Evolutionary conservation across 1,140 invertebrate species (phyloP).

Genomic region (Caenorhabditis tropicalis): DNA sequence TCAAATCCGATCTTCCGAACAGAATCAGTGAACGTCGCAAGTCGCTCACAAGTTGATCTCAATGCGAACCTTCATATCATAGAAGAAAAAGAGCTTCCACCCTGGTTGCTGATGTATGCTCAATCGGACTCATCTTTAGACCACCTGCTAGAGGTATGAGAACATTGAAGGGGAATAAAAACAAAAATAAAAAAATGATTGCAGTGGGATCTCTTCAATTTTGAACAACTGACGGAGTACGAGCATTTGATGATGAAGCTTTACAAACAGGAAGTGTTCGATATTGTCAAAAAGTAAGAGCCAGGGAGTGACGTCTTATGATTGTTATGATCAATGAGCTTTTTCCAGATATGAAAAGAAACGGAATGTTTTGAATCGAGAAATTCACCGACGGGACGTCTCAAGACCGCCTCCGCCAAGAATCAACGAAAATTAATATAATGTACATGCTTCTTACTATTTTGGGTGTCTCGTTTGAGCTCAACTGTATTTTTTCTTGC

Average conservation of each 20-base stretch:
- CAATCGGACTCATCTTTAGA: slow-evolving; percentile 27
- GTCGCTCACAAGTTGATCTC: background rate
- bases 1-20: slow-evolving; percentile 27
- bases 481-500: background rate
- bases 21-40: slow-evolving; percentile 6
- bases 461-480: background rate
- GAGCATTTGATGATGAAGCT: slow-evolving; percentile 37
- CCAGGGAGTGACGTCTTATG: background rate
- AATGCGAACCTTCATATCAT: slow-evolving; percentile 12
- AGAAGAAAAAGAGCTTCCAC: slow-evolving; percentile 12
- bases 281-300: slow-evolving; percentile 35
- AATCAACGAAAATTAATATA: background rate
- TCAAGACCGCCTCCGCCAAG: slow-evolving; percentile 11
- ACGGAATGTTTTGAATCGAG: slow-evolving; percentile 36
- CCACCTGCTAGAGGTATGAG: slow-evolving; percentile 22
- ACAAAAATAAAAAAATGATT: background rate
- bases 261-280: slow-evolving; percentile 39
- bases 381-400: slow-evolving; percentile 34
- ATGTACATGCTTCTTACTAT: background rate
- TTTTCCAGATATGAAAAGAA: slow-evolving; percentile 39
- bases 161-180: background rate
- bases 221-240: slow-evolving; percentile 31
- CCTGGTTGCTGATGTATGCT: slow-evolving; percentile 31
- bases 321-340: background rate
- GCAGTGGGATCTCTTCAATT: slow-evolving; percentile 39